Evolutionary conservation across 2,888 invertebrate genomes (phyloP).

Genomic region (Epicampocera succincta): DNA sequence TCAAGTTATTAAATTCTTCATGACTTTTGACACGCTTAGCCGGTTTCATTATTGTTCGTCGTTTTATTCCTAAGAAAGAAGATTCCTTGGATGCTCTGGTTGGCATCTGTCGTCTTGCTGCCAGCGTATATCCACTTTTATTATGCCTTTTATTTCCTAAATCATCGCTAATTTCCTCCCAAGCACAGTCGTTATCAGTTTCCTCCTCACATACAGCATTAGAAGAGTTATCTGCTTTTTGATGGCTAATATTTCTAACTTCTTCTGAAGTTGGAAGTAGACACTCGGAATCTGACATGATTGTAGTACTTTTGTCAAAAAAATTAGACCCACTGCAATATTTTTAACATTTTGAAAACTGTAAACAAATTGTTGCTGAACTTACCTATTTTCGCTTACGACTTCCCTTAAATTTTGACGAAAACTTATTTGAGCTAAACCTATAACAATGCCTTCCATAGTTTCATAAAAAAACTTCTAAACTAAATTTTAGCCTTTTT

Average conservation of each 20-base stretch:
- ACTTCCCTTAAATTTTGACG: constrained; percentile 72
- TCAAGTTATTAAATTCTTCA: constrained; percentile 67
- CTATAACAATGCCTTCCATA: constrained; percentile 79
- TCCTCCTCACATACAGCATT: neutral
- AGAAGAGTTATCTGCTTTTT: neutral
- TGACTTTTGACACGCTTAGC: constrained; percentile 71
- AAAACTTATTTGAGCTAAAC: constrained; percentile 77
- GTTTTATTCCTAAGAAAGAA: constrained; percentile 73
- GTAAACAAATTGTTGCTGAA: neutral
- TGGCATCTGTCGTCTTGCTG: constrained; percentile 75
- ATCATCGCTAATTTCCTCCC: constrained; percentile 40
- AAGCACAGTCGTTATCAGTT: constrained; percentile 11
- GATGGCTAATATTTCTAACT: neutral
- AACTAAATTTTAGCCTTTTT: too few relatives aligned
- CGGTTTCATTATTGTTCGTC: constrained; percentile 77
- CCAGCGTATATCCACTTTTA: constrained; percentile 30
- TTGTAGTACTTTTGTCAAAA: neutral
- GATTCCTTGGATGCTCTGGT: constrained; percentile 76
- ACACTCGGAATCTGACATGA: constrained; percentile 15
- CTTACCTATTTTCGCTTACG: constrained; percentile 75
- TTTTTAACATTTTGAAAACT: neutral
- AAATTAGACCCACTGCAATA: constrained; percentile 40
- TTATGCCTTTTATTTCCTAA: neutral
- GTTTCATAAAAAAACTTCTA: constrained; percentile 27
- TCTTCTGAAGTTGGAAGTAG: neutral